A percentile compares a stretch with the other conserved stretches of the same genome.
Evolutionary conservation across 2,888 invertebrate species (phyloP).

Genomic region (Lomographa bimaculata): DNA sequence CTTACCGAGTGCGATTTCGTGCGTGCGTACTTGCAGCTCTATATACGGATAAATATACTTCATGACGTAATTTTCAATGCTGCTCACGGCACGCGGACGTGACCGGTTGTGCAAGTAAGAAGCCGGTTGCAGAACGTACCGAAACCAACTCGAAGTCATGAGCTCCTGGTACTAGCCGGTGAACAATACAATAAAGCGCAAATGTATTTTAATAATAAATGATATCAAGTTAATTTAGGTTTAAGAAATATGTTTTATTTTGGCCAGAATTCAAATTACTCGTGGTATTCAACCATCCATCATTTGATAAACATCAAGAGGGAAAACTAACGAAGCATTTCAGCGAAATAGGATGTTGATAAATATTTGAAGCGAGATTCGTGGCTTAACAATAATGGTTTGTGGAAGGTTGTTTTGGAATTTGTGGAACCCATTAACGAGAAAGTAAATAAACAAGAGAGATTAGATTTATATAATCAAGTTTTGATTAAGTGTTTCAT

Average conservation of each 20-base stretch:
- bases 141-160: conserved; percentile 58
- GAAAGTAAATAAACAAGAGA: conserved; percentile 7
- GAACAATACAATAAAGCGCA: conserved; percentile 15
- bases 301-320: conserved; percentile 10
- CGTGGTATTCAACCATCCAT: conserved; percentile 3
- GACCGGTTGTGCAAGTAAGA: conserved; percentile 71
- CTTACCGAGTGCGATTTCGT: conserved; percentile 59
- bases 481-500: too few relatives aligned
- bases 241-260: too few relatives aligned
- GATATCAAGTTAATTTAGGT: too few relatives aligned
- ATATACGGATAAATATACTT: conserved; percentile 73
- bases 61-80: conserved; percentile 76
- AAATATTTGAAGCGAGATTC: conserved; percentile 10
- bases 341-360: background rate
- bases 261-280: conserved; percentile 12
- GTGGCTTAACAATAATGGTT: conserved; percentile 11
- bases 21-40: conserved; percentile 59
- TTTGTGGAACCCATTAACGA: conserved; percentile 5
- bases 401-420: conserved; percentile 10
- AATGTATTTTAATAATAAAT: too few relatives aligned
- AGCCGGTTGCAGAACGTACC: conserved; percentile 50
- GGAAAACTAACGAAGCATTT: conserved; percentile 12
- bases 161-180: conserved; percentile 62
- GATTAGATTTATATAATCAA: conserved; percentile 5
- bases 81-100: conserved; percentile 65